Evolutionary conservation across 2,113 vertebrate species (phyloP), one percentile per base, ranked within the genome.

Genomic region (Mus spicilegus): DNA sequence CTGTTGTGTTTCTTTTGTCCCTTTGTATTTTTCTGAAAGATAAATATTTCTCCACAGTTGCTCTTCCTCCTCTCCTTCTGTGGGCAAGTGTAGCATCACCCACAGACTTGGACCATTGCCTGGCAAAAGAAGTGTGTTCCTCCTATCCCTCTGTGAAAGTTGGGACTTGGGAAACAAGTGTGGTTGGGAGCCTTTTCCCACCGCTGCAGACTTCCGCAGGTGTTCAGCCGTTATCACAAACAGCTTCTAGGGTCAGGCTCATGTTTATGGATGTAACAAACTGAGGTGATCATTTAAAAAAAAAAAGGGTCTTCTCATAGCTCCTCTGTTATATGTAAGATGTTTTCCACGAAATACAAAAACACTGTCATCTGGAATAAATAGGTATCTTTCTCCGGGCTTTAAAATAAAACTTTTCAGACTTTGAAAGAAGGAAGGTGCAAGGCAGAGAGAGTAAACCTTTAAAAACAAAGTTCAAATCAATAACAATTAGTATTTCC

Each of bases 391-490:
- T 90, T 91, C 49, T 87, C 20, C 0, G 1, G 94, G 56, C 39
- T 92, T 96, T 91, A 82, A 94, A 58, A 81, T 87, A 95, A 88
- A 90, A 80, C 20, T 87, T 96, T 90, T n/a, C 65, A 91, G 63
- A 96, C 81, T 87, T 93, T 72, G 67, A 54, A 91, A 96, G n/a
- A 56, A 73, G 77, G 61, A 75, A 24, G 5, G 49, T n/a, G 3
- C 67, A 70, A 72, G 81, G 81, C 81, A 90, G 95, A 97, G 94
- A 94, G 91, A 36, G 51, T 73, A 56, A 86, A 92, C 92, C 9
- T 97, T 97, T 90, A 75, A 67, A 95, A 90, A 97, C 36, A 93
- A 96, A 95, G 93, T 97, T 98, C 91, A 91, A 91, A 93, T 97
- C 81, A 87, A 46, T 97, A 97, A 92, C 14, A 78, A 92, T 95